These are phyloP conservation scores for Pomacea canaliculata DNA, from an alignment of 2,888 invertebrate genomes.

Conservation along the genomic window DNA sequence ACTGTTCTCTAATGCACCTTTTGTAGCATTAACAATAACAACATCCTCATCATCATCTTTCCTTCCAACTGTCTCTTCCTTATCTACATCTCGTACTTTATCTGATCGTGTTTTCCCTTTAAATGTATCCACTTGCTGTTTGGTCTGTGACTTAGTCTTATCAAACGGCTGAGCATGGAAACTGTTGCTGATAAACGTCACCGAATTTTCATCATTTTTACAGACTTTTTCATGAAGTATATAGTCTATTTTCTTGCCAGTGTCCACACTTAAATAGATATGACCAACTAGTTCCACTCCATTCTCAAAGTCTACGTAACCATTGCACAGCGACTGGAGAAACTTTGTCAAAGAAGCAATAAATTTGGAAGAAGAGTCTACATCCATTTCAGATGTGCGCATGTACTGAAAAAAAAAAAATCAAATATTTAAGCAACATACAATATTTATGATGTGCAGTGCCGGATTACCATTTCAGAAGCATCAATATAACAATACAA, in stretches of 20 bases:
- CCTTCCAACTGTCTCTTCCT: not conserved
- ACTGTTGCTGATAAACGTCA: slow-evolving; percentile 39
- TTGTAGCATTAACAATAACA: slow-evolving; percentile 32
- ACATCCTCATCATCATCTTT: slow-evolving; percentile 25
- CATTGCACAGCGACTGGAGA: slow-evolving; percentile 38
- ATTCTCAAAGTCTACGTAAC: slow-evolving; percentile 38
- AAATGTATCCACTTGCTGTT: not conserved
- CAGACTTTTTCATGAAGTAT: slow-evolving; percentile 38
- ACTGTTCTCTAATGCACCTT: slow-evolving; percentile 23
- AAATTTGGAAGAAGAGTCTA: slow-evolving; percentile 37
- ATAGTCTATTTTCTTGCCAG: slow-evolving; percentile 37
- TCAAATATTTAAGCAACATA: too few relatives aligned
- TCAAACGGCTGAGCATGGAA: slow-evolving; percentile 38
- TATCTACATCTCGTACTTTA: not conserved
- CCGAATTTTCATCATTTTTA: slow-evolving; percentile 38
- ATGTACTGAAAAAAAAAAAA: too few relatives aligned
- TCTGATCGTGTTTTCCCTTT: not conserved
- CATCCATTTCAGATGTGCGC: slow-evolving; percentile 29
- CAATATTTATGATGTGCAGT: too few relatives aligned
- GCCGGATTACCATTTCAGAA: too few relatives aligned
- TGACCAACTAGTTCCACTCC: slow-evolving; percentile 38
- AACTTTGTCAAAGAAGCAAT: slow-evolving; percentile 37
- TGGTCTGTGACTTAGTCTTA: slow-evolving; percentile 21
- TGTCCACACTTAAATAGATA: slow-evolving; percentile 39
- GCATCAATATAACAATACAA: too few relatives aligned